Conservation (phyloP, 2,797 vertebrate species). For the Enteromius mattozi region DNA sequence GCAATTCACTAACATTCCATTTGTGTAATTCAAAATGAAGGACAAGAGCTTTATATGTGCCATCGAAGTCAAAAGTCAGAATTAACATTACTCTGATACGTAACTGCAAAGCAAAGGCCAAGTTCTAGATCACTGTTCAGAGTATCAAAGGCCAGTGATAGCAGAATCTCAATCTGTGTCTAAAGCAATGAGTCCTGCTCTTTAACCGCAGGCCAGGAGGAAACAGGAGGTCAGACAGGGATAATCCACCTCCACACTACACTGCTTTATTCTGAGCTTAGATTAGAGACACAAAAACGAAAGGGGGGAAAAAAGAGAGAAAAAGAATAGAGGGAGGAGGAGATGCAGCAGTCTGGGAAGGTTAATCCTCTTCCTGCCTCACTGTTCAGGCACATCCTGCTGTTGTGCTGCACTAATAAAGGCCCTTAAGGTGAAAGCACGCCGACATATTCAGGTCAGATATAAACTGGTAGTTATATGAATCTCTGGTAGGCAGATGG, state of each 20-base stretch:
- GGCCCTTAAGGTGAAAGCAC: conserved; percentile 27
- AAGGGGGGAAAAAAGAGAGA: conserved; percentile 34
- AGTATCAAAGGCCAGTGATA: not conserved
- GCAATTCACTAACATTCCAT: not conserved
- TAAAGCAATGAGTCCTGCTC: conserved; percentile 20
- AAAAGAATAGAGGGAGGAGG: conserved; percentile 24
- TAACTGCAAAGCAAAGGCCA: not conserved
- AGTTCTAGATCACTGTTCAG: not conserved
- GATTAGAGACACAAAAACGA: conserved; percentile 32
- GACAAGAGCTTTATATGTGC: not conserved
- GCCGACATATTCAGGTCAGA: conserved; percentile 38
- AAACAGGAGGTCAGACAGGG: conserved; percentile 31
- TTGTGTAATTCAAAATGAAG: not conserved
- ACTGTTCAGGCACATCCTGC: conserved; percentile 31
- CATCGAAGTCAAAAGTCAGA: not conserved
- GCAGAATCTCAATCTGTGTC: conserved; percentile 1
- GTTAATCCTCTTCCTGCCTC: conserved; percentile 45
- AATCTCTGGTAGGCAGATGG: conserved; percentile 36
- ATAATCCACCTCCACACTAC: conserved; percentile 55
- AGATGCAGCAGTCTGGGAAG: conserved; percentile 38
- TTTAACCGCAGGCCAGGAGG: conserved; percentile 19
- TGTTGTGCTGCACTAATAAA: conserved; percentile 38
- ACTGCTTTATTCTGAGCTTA: conserved; percentile 36
- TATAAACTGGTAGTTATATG: conserved; percentile 17
- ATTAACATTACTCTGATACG: not conserved